Evolutionary conservation across 2,113 vertebrate species (phyloP).

Genomic region (Rallus limicola): DNA sequence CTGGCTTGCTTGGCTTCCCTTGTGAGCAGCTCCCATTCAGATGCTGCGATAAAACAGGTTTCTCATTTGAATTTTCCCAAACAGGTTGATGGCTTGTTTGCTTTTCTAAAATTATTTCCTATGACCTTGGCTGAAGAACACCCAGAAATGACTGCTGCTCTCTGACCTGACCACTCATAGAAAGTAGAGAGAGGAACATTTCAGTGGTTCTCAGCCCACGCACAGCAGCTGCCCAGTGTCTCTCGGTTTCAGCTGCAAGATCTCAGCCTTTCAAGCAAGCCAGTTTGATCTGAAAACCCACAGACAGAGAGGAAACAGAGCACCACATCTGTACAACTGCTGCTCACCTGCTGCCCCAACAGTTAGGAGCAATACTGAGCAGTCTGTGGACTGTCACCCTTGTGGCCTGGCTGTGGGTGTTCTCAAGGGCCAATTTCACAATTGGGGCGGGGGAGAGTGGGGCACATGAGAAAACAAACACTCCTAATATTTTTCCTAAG

Average conservation of each 20-base stretch:
- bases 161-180: not conserved
- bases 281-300: slow-evolving; percentile 16
- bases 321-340: slow-evolving; percentile 29
- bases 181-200: slow-evolving; percentile 12
- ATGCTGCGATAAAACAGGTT: slow-evolving; percentile 10
- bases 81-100: not conserved
- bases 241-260: slow-evolving; percentile 53
- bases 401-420: not conserved
- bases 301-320: slow-evolving; percentile 16
- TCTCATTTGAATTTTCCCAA: slow-evolving; percentile 43
- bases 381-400: not conserved
- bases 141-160: not conserved
- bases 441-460: not conserved
- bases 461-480: not conserved
- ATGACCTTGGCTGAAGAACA: slow-evolving; percentile 36
- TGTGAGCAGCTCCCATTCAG: not conserved
- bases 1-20: not conserved
- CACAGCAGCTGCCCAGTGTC: not conserved
- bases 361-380: slow-evolving; percentile 28
- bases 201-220: not conserved
- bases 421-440: slow-evolving; percentile 6
- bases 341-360: slow-evolving; percentile 46
- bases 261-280: slow-evolving; percentile 2
- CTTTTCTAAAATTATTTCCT: slow-evolving; percentile 39
- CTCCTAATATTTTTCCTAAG: not conserved